phyloP scores from a whole-genome alignment of 2,113 vertebrate species.

The Burhinus bistriatus region DNA sequence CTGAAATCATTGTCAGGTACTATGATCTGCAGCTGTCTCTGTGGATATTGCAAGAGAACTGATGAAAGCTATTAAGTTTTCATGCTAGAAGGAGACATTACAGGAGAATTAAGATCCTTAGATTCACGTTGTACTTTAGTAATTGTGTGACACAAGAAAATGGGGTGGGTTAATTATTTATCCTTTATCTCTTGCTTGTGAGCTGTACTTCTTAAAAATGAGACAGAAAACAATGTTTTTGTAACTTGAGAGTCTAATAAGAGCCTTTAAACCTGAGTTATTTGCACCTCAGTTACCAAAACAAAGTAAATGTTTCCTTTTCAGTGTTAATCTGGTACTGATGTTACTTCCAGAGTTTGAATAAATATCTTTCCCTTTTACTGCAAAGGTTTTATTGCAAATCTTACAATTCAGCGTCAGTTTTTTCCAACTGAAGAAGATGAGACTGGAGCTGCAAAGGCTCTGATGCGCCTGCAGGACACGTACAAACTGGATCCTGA shows the following conservation, averaged over 20 bases:
- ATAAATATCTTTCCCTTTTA: background rate
- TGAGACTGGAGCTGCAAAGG: conserved; percentile 90
- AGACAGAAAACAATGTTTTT: background rate
- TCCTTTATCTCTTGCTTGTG: background rate
- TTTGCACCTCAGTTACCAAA: background rate
- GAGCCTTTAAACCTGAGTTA: background rate
- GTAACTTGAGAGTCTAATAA: background rate
- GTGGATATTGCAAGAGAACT: background rate
- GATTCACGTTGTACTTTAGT: background rate
- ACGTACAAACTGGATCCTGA: conserved; percentile 93
- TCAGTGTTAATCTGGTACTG: background rate
- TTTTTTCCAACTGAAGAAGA: conserved; percentile 93
- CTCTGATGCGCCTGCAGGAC: conserved; percentile 96
- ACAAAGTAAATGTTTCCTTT: background rate
- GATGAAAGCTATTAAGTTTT: background rate
- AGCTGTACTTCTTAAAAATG: background rate
- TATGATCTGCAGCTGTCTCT: background rate
- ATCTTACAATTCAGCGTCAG: conserved; percentile 90
- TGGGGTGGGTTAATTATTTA: background rate
- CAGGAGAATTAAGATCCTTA: background rate
- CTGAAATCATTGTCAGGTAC: background rate
- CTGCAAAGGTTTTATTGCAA: conserved; percentile 88
- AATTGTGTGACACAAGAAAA: background rate
- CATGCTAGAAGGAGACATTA: background rate
- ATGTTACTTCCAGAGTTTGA: too few species aligned